Evolutionary conservation across 2,888 invertebrate genomes (phyloP), one percentile per base, ranked within the genome.

Genomic region (Drosophila fungiperda): DNA sequence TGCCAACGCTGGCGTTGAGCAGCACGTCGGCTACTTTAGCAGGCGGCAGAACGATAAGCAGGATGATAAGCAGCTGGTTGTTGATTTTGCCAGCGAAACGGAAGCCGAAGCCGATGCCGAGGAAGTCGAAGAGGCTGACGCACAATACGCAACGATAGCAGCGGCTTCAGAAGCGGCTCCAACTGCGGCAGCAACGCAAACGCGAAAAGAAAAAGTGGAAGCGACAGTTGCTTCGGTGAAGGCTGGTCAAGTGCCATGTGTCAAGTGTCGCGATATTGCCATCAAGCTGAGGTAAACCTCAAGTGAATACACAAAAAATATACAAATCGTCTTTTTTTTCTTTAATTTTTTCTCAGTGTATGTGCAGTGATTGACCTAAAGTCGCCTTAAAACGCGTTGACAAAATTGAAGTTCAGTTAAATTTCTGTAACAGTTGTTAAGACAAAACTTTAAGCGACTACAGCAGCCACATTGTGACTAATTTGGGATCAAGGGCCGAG

Each of bases 1-100:
- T 33, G 91, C 91, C 54, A 87, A 65, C 29, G 85, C 90, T 0
- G 87, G 85, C 20, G 91, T 91, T 5, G 91, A 91, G 35, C 88
- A 91, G 71, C 92, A 92, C 72, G 87, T 92, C 64, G 93, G 92
- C 23, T 92, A 92, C 78, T 93, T 93, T 36, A 92, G 90, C 26
- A 49, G 75, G 26, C 68, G 80, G 4, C 68, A 59, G 9, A 15
- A 5, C 20, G 3, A 26, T 1, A 60, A 61, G 60, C 36, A 38
- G 0, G 67, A 58, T 15, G 87, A 73, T 4, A 76, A 76, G 33
- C 78, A 82, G 53, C 69, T 87, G n/a, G 82, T 88, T 9, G 86
- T 87, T n/a, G 87, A 87, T 23, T 87, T 87, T 42, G 79, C 83
- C 53, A 83, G 87, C 33, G 85, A 89, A 75, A 85, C 83, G 1